Conservation (phyloP, 2,888 invertebrate genomes). For the Drosophila quinaria region DNA sequence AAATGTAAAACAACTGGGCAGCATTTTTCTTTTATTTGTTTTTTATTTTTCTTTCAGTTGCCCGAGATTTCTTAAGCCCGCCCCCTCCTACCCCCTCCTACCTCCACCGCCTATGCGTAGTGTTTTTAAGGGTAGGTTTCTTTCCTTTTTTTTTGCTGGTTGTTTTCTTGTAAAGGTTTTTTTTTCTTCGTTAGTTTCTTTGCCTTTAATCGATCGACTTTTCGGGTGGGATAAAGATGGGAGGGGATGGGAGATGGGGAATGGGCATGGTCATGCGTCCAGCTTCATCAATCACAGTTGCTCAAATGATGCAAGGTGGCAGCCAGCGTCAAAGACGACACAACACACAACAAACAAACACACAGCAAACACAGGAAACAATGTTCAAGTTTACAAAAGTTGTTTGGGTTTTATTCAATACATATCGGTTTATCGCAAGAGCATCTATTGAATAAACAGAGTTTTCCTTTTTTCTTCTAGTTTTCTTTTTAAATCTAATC, state of each 20-base stretch:
- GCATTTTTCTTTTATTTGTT: slow-evolving; percentile 48
- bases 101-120: slow-evolving; percentile 7
- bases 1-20: slow-evolving; percentile 78
- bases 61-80: slow-evolving; percentile 28
- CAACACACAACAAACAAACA: slow-evolving; percentile 11
- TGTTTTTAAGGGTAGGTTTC: slow-evolving; percentile 67
- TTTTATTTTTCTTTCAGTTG: slow-evolving; percentile 34
- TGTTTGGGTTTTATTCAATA: slow-evolving; percentile 30
- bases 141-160: slow-evolving; percentile 23
- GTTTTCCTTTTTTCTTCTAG: slow-evolving; percentile 8
- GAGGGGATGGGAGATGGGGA: neutral
- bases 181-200: slow-evolving; percentile 44
- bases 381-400: slow-evolving; percentile 35
- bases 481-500: slow-evolving; percentile 5
- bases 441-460: slow-evolving; percentile 15
- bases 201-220: slow-evolving; percentile 59
- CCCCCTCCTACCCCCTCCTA: neutral
- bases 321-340: slow-evolving; percentile 37
- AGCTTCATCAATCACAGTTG: slow-evolving; percentile 58
- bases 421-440: slow-evolving; percentile 31
- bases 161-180: slow-evolving; percentile 44
- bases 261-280: slow-evolving; percentile 37
- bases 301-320: slow-evolving; percentile 39
- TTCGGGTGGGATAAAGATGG: neutral
- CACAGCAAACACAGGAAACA: slow-evolving; percentile 1